These are phyloP conservation scores for Crenichthys baileyi DNA, from an alignment of 2,797 vertebrate genomes.

Conservation along the genomic window DNA sequence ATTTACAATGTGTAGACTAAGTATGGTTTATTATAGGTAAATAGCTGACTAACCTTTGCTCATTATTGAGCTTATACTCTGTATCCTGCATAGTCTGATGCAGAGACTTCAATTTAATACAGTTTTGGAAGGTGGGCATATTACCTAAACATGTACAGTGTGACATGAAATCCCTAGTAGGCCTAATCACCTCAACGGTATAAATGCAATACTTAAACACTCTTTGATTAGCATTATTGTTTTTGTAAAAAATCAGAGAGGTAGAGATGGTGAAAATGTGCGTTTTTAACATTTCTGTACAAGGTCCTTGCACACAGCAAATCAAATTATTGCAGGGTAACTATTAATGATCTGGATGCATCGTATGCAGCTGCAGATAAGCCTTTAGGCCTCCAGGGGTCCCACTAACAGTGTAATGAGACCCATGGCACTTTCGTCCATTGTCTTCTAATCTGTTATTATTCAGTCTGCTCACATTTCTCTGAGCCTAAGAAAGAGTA, in stretches of 20 bases:
- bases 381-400: constrained; percentile 25
- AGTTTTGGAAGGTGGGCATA: background rate
- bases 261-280: background rate
- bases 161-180: background rate
- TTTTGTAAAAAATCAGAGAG: background rate
- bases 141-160: background rate
- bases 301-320: background rate
- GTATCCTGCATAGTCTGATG: background rate
- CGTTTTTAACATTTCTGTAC: background rate
- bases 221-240: no score
- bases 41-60: no score
- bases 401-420: constrained; percentile 3
- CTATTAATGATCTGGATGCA: background rate
- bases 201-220: background rate
- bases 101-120: background rate
- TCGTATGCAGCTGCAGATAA: background rate
- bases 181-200: background rate
- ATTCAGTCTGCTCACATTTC: background rate
- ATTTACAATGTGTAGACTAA: background rate
- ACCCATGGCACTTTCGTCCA: background rate
- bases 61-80: no score
- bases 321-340: background rate
- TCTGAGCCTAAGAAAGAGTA: background rate
- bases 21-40: background rate
- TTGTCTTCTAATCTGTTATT: no score